Percentiles rank a stretch among this genome's conserved stretches.
These are phyloP conservation scores for Parotia lawesii DNA, from an alignment of 2,113 vertebrate species.

Conservation along the genomic window DNA sequence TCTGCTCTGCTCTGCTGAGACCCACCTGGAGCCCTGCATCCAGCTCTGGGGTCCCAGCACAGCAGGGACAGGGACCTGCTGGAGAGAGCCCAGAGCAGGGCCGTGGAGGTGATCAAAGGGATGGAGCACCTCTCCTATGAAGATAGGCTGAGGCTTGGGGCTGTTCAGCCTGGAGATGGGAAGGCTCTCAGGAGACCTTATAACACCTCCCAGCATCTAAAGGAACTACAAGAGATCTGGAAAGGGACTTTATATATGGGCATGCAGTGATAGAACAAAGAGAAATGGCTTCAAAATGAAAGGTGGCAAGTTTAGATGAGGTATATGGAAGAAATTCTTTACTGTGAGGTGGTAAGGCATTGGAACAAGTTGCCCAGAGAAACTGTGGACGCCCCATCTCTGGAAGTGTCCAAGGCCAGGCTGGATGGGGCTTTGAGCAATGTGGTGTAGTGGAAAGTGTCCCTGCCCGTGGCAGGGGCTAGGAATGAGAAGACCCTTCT, in stretches of 20 bases:
- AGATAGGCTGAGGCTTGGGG: neutral
- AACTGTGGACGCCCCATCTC: neutral
- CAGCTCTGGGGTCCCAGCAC: neutral
- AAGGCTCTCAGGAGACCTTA: neutral
- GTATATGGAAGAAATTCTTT: neutral
- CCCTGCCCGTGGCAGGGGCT: neutral
- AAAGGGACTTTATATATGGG: neutral
- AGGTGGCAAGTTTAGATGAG: neutral
- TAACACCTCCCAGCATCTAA: neutral
- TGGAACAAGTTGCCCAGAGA: neutral
- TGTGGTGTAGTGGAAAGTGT: neutral
- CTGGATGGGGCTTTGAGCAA: neutral
- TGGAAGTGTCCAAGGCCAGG: neutral
- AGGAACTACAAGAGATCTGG: neutral
- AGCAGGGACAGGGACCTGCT: neutral
- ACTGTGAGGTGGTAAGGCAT: neutral
- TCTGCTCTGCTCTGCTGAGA: neutral
- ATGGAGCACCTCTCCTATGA: neutral
- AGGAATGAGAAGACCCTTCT: neutral
- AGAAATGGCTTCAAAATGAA: neutral
- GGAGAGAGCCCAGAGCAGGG: rapidly evolving
- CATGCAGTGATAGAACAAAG: neutral
- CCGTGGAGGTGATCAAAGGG: rapidly evolving
- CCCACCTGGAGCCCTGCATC: neutral
- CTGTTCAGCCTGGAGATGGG: neutral